Base-by-base conservation (phyloP, 2,797 vertebrate species). In the Petrocephalus sullivani region DNA sequence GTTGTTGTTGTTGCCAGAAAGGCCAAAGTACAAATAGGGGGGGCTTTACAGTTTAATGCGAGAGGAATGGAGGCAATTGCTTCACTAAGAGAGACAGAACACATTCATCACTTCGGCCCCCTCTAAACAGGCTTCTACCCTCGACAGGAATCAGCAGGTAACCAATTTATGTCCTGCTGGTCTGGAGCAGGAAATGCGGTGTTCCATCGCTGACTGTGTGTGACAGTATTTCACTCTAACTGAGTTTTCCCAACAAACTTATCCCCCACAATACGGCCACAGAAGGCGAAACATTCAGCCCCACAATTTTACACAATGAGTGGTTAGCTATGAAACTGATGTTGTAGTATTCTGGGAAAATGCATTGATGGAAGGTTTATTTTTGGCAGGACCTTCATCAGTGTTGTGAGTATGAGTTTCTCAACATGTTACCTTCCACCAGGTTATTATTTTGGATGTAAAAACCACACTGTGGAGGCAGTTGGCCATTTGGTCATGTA, bases 111-210 rank as follows among this genome's bases (percentile, higher is more conserved):
- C 87, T 37, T 89, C 56, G 58, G 87, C 83, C 89, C 87, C 84
- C 88, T 87, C 87, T 87, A 91, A 89, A 87, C 54, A 84, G 71
- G 87, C 57, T 71, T 84, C 85, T 87, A 54, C 53, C 53, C 4
- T 81, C 88, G 90, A 88, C 91, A 91, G 41, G 56, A 87, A 87
- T 86, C 91, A 90, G 89, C 89, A 87, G 67, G 90, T 87, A 56
- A 75, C 90, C 88, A 89, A 91, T 90, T 90, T 78, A 90, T 90
- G 87, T 88, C 88, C 91, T 88, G 78, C 88, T 81, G 90, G 57
- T 89, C 67, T 87, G 87, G 85, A 87, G 88, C 49, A 21, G 19
- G 75, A 58, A 87, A 67, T 85, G 21, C 21, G 57, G 23, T 58
- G 46, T 71, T 2, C 51, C 53, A 53, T 87, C 14, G 46, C 19